Conservation (phyloP, 2,113 vertebrate genomes). For the Eira barbara region DNA sequence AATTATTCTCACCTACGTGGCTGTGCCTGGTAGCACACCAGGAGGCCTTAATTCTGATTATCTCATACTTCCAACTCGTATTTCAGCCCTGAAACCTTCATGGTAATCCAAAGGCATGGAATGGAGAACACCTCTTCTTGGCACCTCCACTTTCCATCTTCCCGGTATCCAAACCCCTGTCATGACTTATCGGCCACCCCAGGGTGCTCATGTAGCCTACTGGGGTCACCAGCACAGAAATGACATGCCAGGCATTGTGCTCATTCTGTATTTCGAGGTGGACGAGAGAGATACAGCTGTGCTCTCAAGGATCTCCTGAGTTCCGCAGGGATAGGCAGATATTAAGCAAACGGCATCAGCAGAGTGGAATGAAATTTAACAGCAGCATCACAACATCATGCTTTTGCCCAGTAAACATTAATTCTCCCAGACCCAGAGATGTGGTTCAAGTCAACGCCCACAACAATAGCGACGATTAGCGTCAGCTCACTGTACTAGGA, state of each 20-base stretch:
- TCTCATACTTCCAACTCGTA: background rate
- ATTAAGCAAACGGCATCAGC: background rate
- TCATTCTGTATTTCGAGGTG: background rate
- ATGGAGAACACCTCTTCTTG: background rate
- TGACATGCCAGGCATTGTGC: background rate
- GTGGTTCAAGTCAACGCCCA: background rate
- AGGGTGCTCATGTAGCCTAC: background rate
- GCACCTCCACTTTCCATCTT: background rate
- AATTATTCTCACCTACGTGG: background rate
- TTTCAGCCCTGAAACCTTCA: background rate
- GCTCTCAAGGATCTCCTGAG: background rate
- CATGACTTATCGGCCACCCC: background rate
- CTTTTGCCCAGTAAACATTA: constrained; percentile 5
- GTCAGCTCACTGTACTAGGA: background rate
- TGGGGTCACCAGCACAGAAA: background rate
- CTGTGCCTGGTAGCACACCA: no score
- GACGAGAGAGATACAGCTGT: background rate
- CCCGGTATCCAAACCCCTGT: background rate
- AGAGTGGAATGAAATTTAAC: background rate
- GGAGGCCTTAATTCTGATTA: background rate
- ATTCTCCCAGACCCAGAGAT: background rate
- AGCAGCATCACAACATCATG: background rate
- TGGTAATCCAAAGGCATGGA: background rate
- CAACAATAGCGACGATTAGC: background rate
- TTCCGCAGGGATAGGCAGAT: background rate